These are phyloP conservation scores for Lepidocolaptes lacrymiger DNA, from an alignment of 2,797 vertebrate species.

Conservation along the genomic window DNA sequence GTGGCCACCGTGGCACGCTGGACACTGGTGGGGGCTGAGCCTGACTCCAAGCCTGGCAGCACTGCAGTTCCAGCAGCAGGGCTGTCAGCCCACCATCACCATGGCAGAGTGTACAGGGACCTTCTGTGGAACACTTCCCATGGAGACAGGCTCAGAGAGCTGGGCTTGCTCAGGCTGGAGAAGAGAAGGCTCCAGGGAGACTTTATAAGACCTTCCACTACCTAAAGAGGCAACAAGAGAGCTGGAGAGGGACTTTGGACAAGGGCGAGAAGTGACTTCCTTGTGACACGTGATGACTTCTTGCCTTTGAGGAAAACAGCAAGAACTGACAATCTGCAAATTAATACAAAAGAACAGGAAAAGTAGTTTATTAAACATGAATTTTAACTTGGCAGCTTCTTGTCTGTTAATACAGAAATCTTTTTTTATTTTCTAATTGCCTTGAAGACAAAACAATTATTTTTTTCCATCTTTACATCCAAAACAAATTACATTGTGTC, in stretches of 20 bases:
- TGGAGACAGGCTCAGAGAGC: neutral
- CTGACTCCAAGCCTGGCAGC: neutral
- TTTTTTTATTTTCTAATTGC: neutral
- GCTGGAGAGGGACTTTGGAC: neutral
- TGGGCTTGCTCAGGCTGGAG: neutral
- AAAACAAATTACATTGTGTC: constrained; percentile 12
- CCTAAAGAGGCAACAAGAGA: neutral
- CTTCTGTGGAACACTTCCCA: neutral
- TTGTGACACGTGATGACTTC: neutral
- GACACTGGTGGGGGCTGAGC: neutral
- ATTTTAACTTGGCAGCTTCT: neutral
- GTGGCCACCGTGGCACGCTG: accelerated
- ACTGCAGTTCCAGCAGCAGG: neutral
- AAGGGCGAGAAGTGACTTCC: neutral
- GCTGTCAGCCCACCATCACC: neutral
- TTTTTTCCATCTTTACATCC: constrained; percentile 14
- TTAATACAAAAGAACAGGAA: neutral
- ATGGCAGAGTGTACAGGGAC: accelerated
- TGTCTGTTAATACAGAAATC: neutral
- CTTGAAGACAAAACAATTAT: neutral
- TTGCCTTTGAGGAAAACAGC: neutral
- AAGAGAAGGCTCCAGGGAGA: neutral
- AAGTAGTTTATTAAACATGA: neutral
- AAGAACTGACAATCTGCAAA: neutral
- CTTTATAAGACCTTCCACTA: neutral